These are phyloP conservation scores for Acromyrmex heyeri DNA, from an alignment of 1,140 invertebrate genomes.

Conservation along the genomic window DNA sequence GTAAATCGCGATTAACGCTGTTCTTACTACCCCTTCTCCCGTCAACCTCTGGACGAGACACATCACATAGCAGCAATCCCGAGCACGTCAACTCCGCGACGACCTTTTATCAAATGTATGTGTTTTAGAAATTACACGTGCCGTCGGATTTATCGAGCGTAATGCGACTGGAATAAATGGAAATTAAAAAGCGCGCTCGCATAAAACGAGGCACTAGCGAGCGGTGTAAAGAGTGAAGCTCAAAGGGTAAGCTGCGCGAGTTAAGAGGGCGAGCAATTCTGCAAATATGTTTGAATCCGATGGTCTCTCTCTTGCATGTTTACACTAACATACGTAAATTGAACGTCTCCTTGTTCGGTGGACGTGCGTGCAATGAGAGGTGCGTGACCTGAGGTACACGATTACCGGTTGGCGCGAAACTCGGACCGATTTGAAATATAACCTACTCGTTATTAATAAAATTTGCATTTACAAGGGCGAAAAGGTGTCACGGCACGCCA, in stretches of 20 bases:
- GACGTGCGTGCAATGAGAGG: slow-evolving; percentile 62
- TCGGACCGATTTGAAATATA: slow-evolving; percentile 80
- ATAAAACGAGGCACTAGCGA: slow-evolving; percentile 8
- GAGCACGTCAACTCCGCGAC: slow-evolving; percentile 50
- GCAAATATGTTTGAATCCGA: slow-evolving; percentile 33
- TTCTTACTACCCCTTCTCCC: neutral
- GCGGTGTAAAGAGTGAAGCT: neutral
- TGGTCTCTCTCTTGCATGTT: slow-evolving; percentile 9
- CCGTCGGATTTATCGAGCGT: slow-evolving; percentile 68
- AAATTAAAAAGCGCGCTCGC: slow-evolving; percentile 36
- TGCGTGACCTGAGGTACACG: slow-evolving; percentile 75
- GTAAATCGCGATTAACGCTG: slow-evolving; percentile 70
- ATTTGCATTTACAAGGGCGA: slow-evolving; percentile 84
- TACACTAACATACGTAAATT: slow-evolving; percentile 26
- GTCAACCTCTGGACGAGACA: slow-evolving; percentile 48
- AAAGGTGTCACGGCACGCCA: slow-evolving; percentile 78
- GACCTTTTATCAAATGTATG: slow-evolving; percentile 72
- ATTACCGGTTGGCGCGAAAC: slow-evolving; percentile 76
- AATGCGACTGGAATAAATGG: slow-evolving; percentile 45
- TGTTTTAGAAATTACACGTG: slow-evolving; percentile 74
- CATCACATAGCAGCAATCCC: slow-evolving; percentile 36
- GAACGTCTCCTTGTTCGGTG: slow-evolving; percentile 29
- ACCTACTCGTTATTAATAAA: slow-evolving; percentile 82
- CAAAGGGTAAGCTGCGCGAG: neutral
- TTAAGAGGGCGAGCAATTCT: slow-evolving; percentile 24